Evolutionary conservation across 2,113 vertebrate species (phyloP).

Genomic region (Taxidea taxus): DNA sequence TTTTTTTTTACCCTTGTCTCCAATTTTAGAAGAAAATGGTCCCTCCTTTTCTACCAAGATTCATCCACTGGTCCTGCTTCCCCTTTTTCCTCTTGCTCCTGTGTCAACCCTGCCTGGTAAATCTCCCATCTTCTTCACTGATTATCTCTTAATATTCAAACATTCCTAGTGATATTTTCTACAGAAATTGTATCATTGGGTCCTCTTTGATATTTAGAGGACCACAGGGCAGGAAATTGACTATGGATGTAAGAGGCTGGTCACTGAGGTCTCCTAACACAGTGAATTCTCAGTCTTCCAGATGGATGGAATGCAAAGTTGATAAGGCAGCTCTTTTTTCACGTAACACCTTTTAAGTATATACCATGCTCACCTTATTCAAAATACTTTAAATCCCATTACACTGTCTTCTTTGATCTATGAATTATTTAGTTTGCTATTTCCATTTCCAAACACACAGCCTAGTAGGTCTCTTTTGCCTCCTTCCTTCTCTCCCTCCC

Average conservation of each 20-base stretch:
- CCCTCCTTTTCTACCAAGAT: not conserved
- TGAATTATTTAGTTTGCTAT: not conserved
- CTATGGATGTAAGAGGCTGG: not conserved
- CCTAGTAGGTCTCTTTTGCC: not conserved
- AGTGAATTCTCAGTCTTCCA: not conserved
- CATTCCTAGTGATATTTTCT: not conserved
- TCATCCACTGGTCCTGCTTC: not conserved
- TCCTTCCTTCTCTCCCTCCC: not conserved
- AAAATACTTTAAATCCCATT: not conserved
- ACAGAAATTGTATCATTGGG: not conserved
- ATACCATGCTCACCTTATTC: not conserved
- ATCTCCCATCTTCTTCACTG: not conserved
- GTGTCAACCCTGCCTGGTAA: not conserved
- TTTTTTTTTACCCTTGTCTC: not conserved
- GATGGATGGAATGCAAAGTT: not conserved
- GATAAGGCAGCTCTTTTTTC: not conserved
- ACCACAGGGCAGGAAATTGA: not conserved
- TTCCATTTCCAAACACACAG: not conserved
- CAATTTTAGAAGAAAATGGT: not conserved
- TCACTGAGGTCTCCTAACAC: not conserved
- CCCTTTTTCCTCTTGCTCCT: not conserved
- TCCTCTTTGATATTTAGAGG: not conserved
- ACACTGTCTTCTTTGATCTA: not conserved
- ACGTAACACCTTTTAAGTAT: not conserved
- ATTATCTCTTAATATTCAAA: not conserved